Evolutionary conservation across 2,113 vertebrate genomes (phyloP).

Genomic region (Hydropotes inermis): DNA sequence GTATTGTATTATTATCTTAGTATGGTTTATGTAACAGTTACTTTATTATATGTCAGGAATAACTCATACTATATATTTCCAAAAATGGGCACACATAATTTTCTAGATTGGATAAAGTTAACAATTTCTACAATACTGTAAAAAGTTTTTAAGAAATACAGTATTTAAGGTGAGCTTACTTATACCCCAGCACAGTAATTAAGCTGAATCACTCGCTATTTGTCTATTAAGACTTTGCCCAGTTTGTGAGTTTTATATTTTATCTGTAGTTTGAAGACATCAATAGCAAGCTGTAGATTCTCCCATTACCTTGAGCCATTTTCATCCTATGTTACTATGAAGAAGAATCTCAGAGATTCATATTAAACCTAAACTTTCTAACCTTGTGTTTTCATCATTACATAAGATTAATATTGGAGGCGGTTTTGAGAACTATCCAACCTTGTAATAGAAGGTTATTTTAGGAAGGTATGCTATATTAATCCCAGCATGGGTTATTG

Average conservation of each 20-base stretch:
- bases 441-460: conserved; percentile 76
- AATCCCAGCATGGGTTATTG: conserved; percentile 73
- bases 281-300: conserved; percentile 22
- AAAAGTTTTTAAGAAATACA: conserved; percentile 35
- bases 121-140: background rate
- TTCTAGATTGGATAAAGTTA: background rate
- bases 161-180: background rate
- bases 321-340: conserved; percentile 50
- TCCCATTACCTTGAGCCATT: conserved; percentile 38
- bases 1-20: background rate
- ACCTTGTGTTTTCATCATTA: conserved; percentile 72
- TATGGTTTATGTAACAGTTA: background rate
- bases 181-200: background rate
- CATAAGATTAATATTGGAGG: conserved; percentile 72
- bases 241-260: conserved; percentile 33
- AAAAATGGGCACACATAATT: background rate
- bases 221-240: background rate
- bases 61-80: background rate
- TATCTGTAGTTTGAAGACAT: conserved; percentile 36
- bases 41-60: background rate
- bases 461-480: conserved; percentile 68
- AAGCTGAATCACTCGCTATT: conserved; percentile 7
- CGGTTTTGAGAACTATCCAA: conserved; percentile 68
- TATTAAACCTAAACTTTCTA: conserved; percentile 62
- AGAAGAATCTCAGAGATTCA: conserved; percentile 43